Base-by-base conservation (phyloP, 1,140 invertebrate species). In the Zaprionus taronus region DNA sequence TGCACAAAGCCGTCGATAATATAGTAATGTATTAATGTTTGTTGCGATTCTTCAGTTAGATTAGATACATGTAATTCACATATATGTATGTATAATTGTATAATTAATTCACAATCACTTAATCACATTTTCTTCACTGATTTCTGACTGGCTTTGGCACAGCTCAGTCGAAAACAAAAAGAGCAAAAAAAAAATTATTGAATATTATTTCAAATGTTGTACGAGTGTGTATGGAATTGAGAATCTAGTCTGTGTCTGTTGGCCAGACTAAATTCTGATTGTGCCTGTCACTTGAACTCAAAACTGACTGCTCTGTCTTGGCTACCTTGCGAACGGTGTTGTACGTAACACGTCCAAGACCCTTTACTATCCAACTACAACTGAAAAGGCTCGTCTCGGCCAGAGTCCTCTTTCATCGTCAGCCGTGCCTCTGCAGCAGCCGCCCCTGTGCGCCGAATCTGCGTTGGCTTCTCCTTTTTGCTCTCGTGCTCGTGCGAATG, bases 361-460 rank as follows among this genome's bases (percentile, higher is more conserved):
- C 86, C 85, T 90, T 85, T 90, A 90, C 85, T 90, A 90, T 90
- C 85, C 85, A 90, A 90, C 85, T 90, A 90, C 85, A 90, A 90
- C 85, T 90, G 85, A 90, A 90, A 85, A 77, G 85, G 77, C 81
- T 80, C 68, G 73, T 56, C 79, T 64, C 72, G 78, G 51, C 47
- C 77, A 51, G 60, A 75, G 72, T 31, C 44, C 67, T 64, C 68
- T 34, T 34, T 4, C 44, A 7, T 0, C 38, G 6, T 41, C 36
- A 44, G 58, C 20, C 28, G 57, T 57, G 61, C 63, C 53, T 62
- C 67, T 69, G 66, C 81, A 86, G 81, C 80, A 86, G 72, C 83
- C 86, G 87, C 83, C 80, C 79, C 78, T 82, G 57, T 91, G 86
- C 85, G 84, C 84, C 86, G 84, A 89, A 86, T 91, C 86, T 63